A percentile compares a stretch with the other conserved stretches of the same genome.
phyloP scores from a whole-genome alignment of 2,888 invertebrate genomes.

The Cheilosia urbana region DNA sequence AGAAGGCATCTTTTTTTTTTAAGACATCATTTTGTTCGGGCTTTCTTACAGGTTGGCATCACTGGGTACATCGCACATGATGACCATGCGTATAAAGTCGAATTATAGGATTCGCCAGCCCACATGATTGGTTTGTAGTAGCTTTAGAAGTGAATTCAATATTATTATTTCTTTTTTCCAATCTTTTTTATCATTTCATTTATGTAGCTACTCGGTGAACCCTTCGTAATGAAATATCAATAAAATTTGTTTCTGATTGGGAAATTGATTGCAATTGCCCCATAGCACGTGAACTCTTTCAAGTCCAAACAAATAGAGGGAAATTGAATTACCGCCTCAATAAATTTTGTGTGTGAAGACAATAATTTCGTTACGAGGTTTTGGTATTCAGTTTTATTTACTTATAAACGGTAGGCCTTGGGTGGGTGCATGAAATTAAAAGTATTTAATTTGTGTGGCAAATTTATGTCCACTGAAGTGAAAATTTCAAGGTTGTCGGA shows the following conservation, averaged over 20 bases:
- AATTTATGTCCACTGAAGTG: not conserved
- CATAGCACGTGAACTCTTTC: not conserved
- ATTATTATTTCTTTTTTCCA: conserved; percentile 15
- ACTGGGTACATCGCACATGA: not conserved
- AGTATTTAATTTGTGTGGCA: not conserved
- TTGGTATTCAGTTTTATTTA: conserved; percentile 30
- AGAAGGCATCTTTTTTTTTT: too few species aligned
- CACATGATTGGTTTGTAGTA: conserved; percentile 24
- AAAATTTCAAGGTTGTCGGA: too few species aligned
- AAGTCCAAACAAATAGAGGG: conserved; percentile 31
- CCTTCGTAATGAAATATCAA: conserved; percentile 59
- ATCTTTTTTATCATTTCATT: not conserved
- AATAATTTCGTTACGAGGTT: conserved; percentile 16
- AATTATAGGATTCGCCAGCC: conserved; percentile 35
- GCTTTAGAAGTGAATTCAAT: conserved; percentile 47
- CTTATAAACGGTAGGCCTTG: not conserved
- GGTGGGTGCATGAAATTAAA: not conserved
- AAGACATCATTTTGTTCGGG: too few species aligned
- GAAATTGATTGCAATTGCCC: conserved; percentile 59
- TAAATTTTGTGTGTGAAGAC: conserved; percentile 25
- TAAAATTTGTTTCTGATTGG: conserved; percentile 58
- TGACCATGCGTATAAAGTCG: conserved; percentile 16
- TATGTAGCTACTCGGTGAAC: conserved; percentile 30
- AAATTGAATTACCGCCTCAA: conserved; percentile 42
- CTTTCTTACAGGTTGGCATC: too few species aligned